phyloP scores from a whole-genome alignment of 1,140 invertebrate genomes.

The Octopus bimaculoides region DNA sequence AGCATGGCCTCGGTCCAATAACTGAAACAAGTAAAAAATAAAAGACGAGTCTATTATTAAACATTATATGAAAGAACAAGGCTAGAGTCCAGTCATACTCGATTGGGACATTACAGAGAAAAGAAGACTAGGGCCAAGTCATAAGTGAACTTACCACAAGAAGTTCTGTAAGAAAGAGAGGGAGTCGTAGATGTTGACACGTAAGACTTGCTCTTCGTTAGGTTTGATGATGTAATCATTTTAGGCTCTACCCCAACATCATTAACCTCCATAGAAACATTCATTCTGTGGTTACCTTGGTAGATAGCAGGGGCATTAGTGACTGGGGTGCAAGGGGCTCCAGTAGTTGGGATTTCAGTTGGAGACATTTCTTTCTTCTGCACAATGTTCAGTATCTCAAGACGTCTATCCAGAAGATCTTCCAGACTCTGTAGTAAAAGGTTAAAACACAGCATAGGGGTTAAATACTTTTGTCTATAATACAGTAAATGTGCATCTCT shows the following conservation, averaged over 20 bases:
- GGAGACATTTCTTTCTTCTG: conserved; percentile 19
- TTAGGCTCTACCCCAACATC: neutral
- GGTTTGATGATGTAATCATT: neutral
- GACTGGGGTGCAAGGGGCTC: neutral
- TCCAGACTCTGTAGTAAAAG: conserved; percentile 46
- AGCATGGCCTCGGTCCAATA: too few relatives aligned
- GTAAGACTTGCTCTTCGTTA: conserved; percentile 23
- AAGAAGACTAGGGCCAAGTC: too few relatives aligned
- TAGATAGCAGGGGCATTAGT: conserved; percentile 5
- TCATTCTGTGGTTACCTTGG: neutral
- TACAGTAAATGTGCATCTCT: too few relatives aligned
- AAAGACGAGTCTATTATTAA: too few relatives aligned
- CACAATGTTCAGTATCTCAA: conserved; percentile 68
- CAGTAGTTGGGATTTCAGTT: neutral
- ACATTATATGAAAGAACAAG: too few relatives aligned
- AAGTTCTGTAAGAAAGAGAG: conserved; percentile 15
- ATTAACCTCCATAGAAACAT: neutral
- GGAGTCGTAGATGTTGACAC: conserved; percentile 24
- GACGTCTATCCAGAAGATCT: conserved; percentile 66
- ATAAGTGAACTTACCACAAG: neutral
- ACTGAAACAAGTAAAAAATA: too few relatives aligned
- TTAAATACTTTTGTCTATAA: too few relatives aligned
- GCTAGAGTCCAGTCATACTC: too few relatives aligned
- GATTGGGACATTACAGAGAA: too few relatives aligned
- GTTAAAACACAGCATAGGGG: neutral